These are phyloP conservation scores for Hyles euphorbiae DNA, from an alignment of 1,140 invertebrate genomes.

Conservation along the genomic window DNA sequence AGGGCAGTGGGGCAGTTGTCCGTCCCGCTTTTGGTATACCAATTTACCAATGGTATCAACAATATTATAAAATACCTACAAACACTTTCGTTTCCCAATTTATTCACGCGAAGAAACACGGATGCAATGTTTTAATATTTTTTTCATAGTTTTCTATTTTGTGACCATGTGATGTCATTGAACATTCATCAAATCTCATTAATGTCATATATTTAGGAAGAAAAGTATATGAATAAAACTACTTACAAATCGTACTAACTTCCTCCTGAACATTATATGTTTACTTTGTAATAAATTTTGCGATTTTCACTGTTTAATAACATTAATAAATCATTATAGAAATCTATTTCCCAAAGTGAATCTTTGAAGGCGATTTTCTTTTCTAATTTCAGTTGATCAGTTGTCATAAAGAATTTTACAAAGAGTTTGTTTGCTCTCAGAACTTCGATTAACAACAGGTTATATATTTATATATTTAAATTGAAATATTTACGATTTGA, in stretches of 20 bases:
- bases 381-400: background rate
- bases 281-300: constrained; percentile 9
- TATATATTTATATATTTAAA: too few species aligned
- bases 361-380: constrained; percentile 1
- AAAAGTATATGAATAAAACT: constrained; percentile 1
- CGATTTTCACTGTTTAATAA: background rate
- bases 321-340: constrained; percentile 8
- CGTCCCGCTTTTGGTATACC: too few species aligned
- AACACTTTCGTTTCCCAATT: too few species aligned
- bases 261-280: constrained; percentile 38
- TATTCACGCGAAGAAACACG: too few species aligned
- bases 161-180: background rate
- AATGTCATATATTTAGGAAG: background rate
- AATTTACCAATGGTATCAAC: too few species aligned
- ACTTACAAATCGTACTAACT: constrained; percentile 35
- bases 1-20: too few species aligned
- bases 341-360: constrained; percentile 1
- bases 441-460: too few species aligned
- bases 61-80: too few species aligned
- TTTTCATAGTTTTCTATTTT: too few species aligned
- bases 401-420: constrained; percentile 2
- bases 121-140: too few species aligned
- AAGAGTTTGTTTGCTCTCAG: background rate
- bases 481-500: too few species aligned
- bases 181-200: background rate